Conservation (phyloP, 2,797 vertebrate species). For the Salmo trutta region DNA sequence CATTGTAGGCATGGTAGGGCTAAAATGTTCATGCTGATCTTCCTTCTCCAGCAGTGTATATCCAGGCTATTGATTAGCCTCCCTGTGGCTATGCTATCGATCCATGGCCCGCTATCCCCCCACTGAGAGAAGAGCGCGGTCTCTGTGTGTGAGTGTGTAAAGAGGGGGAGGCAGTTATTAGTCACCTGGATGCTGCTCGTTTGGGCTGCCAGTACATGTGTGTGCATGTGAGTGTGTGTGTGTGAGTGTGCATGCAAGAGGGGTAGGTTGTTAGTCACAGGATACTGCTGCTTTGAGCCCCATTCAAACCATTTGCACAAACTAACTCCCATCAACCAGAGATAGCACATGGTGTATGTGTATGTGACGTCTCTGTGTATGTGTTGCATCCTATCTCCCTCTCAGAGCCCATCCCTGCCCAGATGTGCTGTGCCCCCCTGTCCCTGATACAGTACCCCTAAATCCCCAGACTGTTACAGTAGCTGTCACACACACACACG, state of each 20-base stretch:
- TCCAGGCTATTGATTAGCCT: slow-evolving; percentile 68
- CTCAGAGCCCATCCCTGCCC: slow-evolving; percentile 45
- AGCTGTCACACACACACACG: slow-evolving; percentile 31
- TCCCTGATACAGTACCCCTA: slow-evolving; percentile 23
- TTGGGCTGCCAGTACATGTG: slow-evolving; percentile 15
- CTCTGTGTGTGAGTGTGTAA: not conserved
- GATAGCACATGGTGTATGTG: slow-evolving; percentile 37
- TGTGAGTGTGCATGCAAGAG: slow-evolving; percentile 12
- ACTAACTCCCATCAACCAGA: slow-evolving; percentile 49
- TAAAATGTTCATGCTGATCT: too few relatives aligned
- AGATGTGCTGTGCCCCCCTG: slow-evolving; percentile 51
- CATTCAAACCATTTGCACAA: slow-evolving; percentile 60
- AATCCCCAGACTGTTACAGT: slow-evolving; percentile 14
- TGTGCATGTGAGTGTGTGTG: slow-evolving; percentile 8
- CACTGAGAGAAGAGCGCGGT: slow-evolving; percentile 20
- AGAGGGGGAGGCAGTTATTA: not conserved
- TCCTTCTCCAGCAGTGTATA: slow-evolving; percentile 60
- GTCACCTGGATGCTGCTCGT: slow-evolving; percentile 1
- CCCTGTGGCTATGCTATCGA: slow-evolving; percentile 66
- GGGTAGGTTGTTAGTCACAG: slow-evolving; percentile 50
- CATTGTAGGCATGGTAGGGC: too few relatives aligned
- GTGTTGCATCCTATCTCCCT: slow-evolving; percentile 34
- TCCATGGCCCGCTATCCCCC: slow-evolving; percentile 51
- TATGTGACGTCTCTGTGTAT: slow-evolving; percentile 1
- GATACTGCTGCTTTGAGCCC: slow-evolving; percentile 52